A percentile compares a stretch with the other conserved stretches of the same genome.
Evolutionary conservation across 2,113 vertebrate genomes (phyloP).

Genomic region (Misgurnus anguillicaudatus): DNA sequence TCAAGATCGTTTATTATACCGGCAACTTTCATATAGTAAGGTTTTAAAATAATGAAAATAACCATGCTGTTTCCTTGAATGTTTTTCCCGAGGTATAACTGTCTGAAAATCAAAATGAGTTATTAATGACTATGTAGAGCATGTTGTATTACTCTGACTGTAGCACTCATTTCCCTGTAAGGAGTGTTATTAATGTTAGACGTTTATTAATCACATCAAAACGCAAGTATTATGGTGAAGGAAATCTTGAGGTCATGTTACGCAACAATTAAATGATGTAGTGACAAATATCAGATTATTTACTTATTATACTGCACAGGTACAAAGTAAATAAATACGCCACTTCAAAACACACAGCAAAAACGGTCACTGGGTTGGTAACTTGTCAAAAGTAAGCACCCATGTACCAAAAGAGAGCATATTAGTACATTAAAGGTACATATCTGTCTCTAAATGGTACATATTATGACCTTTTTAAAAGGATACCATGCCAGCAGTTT

Average conservation of each 20-base stretch:
- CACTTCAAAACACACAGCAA: no score
- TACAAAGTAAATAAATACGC: background rate
- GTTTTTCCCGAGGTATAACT: background rate
- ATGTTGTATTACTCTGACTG: background rate
- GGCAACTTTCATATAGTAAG: background rate
- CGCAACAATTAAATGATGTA: background rate
- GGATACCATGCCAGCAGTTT: no score
- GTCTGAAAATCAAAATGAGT: background rate
- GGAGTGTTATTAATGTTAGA: background rate
- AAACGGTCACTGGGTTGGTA: no score
- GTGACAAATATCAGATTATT: no score
- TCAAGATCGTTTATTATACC: background rate
- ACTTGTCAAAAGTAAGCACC: no score
- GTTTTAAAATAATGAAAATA: background rate
- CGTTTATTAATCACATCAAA: background rate
- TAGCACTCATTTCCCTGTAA: background rate
- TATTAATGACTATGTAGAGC: slow-evolving; percentile 28
- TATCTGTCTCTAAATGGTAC: no score
- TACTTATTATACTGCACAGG: background rate
- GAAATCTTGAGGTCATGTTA: background rate
- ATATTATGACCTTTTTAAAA: no score
- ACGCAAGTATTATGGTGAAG: background rate
- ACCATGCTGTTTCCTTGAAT: background rate
- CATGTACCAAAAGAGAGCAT: no score
- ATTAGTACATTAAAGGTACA: no score